Conservation (phyloP, 2,888 invertebrate genomes). For the Monoplex corrugatus region DNA sequence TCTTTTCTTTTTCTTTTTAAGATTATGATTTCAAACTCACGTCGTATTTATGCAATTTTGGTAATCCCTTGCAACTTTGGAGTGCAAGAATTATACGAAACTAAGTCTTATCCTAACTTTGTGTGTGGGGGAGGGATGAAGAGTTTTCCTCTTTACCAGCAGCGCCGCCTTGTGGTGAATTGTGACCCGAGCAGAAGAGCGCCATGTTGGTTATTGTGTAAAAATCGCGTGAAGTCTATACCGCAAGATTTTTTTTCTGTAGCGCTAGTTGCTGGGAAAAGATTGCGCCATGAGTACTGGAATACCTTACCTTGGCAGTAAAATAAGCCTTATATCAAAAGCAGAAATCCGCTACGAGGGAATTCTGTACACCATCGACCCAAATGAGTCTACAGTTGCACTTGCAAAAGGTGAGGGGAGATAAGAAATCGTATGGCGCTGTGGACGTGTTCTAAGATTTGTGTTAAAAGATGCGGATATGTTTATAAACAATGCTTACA, state of each 20-base stretch:
- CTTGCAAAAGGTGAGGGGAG: conserved; percentile 95
- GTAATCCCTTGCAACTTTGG: too few species aligned
- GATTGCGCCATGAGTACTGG: conserved; percentile 77
- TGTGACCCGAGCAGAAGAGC: conserved; percentile 38
- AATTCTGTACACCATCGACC: conserved; percentile 99
- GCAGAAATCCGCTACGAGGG: conserved; percentile 99
- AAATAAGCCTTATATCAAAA: conserved; percentile 99
- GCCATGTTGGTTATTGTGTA: background rate
- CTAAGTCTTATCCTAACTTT: too few species aligned
- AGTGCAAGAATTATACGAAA: too few species aligned
- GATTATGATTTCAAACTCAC: too few species aligned
- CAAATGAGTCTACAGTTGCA: conserved; percentile 99
- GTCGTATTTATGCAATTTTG: too few species aligned
- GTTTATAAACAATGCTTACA: too few species aligned
- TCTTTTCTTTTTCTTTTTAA: too few species aligned
- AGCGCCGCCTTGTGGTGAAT: conserved; percentile 70
- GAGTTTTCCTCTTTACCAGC: too few species aligned
- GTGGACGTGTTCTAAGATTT: too few species aligned
- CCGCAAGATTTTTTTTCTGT: conserved; percentile 64
- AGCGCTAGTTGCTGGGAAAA: background rate
- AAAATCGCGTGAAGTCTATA: conserved; percentile 44
- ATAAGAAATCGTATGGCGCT: too few species aligned
- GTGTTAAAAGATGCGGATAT: too few species aligned
- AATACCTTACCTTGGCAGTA: conserved; percentile 96
- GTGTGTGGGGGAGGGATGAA: too few species aligned